These are phyloP conservation scores for Idaea straminata DNA, from an alignment of 2,888 invertebrate species.

Conservation along the genomic window DNA sequence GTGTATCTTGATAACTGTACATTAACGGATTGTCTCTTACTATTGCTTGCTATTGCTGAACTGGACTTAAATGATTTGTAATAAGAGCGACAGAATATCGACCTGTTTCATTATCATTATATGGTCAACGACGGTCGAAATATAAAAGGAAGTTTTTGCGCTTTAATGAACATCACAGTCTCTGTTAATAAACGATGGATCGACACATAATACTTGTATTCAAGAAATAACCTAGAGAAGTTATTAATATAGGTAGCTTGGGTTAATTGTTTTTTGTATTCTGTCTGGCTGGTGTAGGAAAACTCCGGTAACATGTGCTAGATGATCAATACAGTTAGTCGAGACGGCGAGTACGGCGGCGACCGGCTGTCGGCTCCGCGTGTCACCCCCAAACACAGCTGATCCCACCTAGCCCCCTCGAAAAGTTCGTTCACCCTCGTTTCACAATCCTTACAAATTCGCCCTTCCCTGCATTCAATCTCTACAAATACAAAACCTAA, in stretches of 20 bases:
- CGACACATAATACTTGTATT: constrained; percentile 4
- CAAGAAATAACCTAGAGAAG: neutral
- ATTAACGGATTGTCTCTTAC: constrained; percentile 45
- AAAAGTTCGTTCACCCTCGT: constrained; percentile 67
- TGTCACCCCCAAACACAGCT: constrained; percentile 76
- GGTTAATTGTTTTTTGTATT: constrained; percentile 17
- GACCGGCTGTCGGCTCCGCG: constrained; percentile 67
- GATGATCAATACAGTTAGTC: constrained; percentile 75
- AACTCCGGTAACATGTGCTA: constrained; percentile 60
- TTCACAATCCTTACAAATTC: constrained; percentile 37
- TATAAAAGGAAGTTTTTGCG: constrained; percentile 3
- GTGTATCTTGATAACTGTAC: constrained; percentile 56
- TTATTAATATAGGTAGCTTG: constrained; percentile 2
- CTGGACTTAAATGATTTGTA: constrained; percentile 29
- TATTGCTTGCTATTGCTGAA: constrained; percentile 12
- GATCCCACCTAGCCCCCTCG: constrained; percentile 63
- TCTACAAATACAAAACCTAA: constrained; percentile 32
- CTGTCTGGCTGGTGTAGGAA: constrained; percentile 31
- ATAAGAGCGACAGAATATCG: constrained; percentile 20
- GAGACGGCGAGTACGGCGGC: constrained; percentile 75
- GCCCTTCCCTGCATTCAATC: constrained; percentile 60
- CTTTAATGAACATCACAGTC: neutral
- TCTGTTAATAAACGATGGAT: neutral
- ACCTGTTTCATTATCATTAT: neutral
- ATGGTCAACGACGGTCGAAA: neutral